phyloP scores from a whole-genome alignment of 2,797 vertebrate genomes.

The Scolopax rusticola region DNA sequence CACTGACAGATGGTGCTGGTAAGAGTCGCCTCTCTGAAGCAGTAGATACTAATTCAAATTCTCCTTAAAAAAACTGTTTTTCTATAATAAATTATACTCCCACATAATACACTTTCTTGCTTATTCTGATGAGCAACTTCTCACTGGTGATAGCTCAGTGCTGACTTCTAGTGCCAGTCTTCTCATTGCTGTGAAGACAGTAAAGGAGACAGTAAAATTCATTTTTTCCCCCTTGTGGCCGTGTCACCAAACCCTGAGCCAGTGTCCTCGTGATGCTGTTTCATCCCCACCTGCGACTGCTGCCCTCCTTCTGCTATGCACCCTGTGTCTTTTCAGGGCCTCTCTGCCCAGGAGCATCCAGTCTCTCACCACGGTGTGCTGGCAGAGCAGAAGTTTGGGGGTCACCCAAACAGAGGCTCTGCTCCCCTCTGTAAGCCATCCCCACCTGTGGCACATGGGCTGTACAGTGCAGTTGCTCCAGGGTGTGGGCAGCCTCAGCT shows the following conservation, averaged over 20 bases:
- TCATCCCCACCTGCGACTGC: background rate
- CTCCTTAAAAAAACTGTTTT: background rate
- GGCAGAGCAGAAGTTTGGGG: background rate
- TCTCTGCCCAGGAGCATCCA: background rate
- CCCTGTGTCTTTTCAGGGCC: background rate
- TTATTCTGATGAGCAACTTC: background rate
- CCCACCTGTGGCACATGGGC: background rate
- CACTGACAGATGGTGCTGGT: background rate
- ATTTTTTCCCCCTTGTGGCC: background rate
- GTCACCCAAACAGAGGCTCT: background rate
- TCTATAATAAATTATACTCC: background rate
- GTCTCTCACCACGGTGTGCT: background rate
- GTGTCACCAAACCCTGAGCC: background rate
- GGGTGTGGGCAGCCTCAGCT: background rate
- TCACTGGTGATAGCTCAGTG: background rate
- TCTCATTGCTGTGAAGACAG: background rate
- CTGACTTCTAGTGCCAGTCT: background rate
- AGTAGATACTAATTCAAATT: background rate
- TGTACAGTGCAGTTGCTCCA: rapidly evolving
- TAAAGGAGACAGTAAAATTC: background rate
- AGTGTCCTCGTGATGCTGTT: background rate
- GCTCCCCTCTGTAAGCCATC: background rate
- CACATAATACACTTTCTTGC: background rate
- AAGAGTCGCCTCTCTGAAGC: background rate
- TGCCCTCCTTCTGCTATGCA: background rate